Base-by-base conservation (phyloP, 1,140 invertebrate genomes). In the Cyclargus thomasi region DNA sequence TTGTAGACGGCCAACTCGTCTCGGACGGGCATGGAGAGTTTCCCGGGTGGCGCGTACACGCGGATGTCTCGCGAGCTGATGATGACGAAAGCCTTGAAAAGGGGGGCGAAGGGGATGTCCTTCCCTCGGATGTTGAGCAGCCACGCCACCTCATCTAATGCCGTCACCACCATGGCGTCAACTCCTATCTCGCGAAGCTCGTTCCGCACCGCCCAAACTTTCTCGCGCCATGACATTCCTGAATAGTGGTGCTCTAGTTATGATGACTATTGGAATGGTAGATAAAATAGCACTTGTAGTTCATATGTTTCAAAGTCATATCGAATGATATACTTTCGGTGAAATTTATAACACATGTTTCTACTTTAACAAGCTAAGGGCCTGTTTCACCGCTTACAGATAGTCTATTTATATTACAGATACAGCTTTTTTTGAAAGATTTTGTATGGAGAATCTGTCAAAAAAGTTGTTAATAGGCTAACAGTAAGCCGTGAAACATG, bases 61-160 rank as follows among this genome's bases (percentile, higher is more conserved):
- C 93, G 91, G 11, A 95, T 82, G 4, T 93, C 90, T 1, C 91
- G 85, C 14, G 91, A 78, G 47, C 94, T 95, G 1, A 99, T 78
- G 23, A 97, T 91, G 2, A 94, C 93, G 83, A 97, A 97, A 0
- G 96, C 93, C 75, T 87, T 94, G 80, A 91, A 97, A 88, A 98
- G 94, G 0, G 98, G 97, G 23, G 95, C 97, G 79, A 94, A 96
- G 0, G 96, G 95, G 69, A 98, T 93, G 86, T 99, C 98, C 64
- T 93, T 92, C 4, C 97, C 98, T 7, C 99, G 92, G n/a, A 99
- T 94, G 84, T 99, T 99, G 17, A 99, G 92, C 5, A 99, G 86
- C 96, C 98, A 99, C 1, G 97, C 97, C 17, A 98, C 95, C 88
- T 99, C 97, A 77, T 98, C 97, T 39, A 99, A 84, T 1, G 97